Evolutionary conservation across 2,888 invertebrate genomes (phyloP).

Genomic region (Drosophila meridionalis): DNA sequence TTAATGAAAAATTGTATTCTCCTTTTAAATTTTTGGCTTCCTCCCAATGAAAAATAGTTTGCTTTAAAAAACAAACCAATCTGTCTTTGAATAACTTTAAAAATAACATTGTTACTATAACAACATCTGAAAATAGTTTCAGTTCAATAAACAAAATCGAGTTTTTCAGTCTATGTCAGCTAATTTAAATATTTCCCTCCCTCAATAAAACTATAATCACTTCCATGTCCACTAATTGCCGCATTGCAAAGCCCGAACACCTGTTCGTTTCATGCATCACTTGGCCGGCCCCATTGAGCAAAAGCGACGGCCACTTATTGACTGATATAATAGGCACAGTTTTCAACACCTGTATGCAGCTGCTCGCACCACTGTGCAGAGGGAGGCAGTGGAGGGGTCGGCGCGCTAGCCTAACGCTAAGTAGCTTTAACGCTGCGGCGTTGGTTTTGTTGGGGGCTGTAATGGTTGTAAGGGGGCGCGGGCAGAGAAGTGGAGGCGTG

Average conservation of each 20-base stretch:
- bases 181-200: constrained; percentile 57
- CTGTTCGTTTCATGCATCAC: constrained; percentile 69
- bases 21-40: too few relatives aligned
- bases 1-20: too few relatives aligned
- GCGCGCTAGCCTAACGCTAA: constrained; percentile 62
- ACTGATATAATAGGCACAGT: constrained; percentile 58
- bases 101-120: background rate
- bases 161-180: constrained; percentile 9
- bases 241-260: constrained; percentile 57
- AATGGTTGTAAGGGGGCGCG: constrained; percentile 5
- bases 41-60: too few relatives aligned
- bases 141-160: constrained; percentile 18
- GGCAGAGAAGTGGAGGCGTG: constrained; percentile 24
- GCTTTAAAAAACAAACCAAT: background rate
- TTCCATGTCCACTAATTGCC: constrained; percentile 37
- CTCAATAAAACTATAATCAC: constrained; percentile 37
- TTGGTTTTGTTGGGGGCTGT: constrained; percentile 33
- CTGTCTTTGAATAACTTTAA: background rate
- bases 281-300: constrained; percentile 42
- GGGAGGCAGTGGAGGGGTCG: background rate
- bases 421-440: constrained; percentile 74
- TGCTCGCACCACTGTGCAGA: constrained; percentile 64
- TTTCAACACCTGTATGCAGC: constrained; percentile 74
- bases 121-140: constrained; percentile 9
- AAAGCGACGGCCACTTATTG: constrained; percentile 47